A percentile compares a stretch with the other conserved stretches of the same genome.
Conservation (phyloP, 2,113 vertebrate species). For the Sialia sialis region DNA sequence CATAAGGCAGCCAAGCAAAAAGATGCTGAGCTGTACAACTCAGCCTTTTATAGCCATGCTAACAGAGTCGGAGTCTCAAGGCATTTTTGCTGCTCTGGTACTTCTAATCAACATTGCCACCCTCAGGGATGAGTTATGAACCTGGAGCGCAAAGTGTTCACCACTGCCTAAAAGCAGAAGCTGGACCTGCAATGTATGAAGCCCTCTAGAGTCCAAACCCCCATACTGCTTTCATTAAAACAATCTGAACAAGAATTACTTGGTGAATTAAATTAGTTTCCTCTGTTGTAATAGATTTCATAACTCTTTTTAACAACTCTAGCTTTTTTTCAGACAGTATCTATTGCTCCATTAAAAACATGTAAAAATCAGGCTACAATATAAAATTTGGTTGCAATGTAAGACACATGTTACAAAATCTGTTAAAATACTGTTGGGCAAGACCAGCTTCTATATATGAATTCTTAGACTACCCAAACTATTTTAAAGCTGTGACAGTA, state of each 20-base stretch:
- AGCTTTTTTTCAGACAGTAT: neutral
- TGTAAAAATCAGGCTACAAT: neutral
- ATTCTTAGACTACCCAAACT: neutral
- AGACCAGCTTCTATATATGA: neutral
- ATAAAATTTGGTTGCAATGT: neutral
- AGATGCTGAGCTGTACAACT: neutral
- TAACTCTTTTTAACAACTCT: neutral
- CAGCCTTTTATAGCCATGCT: neutral
- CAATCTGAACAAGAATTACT: neutral
- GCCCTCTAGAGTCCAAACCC: constrained; percentile 37
- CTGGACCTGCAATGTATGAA: neutral
- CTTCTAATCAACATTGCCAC: neutral
- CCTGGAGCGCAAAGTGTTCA: neutral
- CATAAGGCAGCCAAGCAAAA: neutral
- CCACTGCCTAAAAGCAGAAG: neutral
- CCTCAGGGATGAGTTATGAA: neutral
- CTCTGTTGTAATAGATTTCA: neutral
- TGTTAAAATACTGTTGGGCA: neutral
- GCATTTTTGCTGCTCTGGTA: neutral
- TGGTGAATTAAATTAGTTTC: neutral
- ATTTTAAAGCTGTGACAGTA: neutral
- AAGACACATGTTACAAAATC: neutral
- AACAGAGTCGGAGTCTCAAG: neutral
- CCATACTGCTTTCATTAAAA: neutral
- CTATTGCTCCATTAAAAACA: neutral